Evolutionary conservation across 2,797 vertebrate genomes (phyloP), one percentile per base, ranked within the genome.

Genomic region (Cryptoblepharus egeriae): DNA sequence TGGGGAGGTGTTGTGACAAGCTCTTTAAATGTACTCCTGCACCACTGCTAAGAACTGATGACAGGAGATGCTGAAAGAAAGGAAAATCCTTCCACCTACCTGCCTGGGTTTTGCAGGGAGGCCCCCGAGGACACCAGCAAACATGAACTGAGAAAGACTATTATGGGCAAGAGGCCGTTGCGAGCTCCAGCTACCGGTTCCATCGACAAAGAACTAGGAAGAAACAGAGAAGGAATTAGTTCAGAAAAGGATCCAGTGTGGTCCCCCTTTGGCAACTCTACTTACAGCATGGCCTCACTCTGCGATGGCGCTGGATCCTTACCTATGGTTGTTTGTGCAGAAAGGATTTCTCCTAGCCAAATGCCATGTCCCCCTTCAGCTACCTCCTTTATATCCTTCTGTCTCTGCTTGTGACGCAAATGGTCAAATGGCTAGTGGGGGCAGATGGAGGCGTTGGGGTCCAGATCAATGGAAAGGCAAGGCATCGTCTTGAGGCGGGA

Each of bases 381-480:
- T n/a, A 20, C n/a, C 37, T 49, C 35, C 15, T 45, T 86, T 82
- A 86, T 86, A 78, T 28, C 37, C 10, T 1, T 42, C 32, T 6
- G 8, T 15, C 61, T 74, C n/a, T 42, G 5, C 52, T 67, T 35
- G 69, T 82, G 81, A 83, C 65, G 85, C n/a, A 70, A 55, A 64
- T 22, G 12, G 42, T 32, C 32, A 63, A 39, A 28, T 16, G 16
- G 10, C 18, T 8, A 16, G 49, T 9, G 57, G 88, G 68, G 39
- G 57, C 92, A 84, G 84, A 83, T 73, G 68, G 49, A 83, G 86
- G 85, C 86, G 88, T 79, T 4, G 10, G 87, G 91, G 75, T 76
- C 5, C 52, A 0, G 78, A 91, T 93, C 91, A 89, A 88, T 60
- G 71, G 73, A 65, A 82, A 92, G 45, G 60, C 77, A 77, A 87